Percentiles rank a stretch among this genome's conserved stretches.
These are phyloP conservation scores for Pteronotus mesoamericanus DNA, from an alignment of 2,797 vertebrate genomes.

Conservation along the genomic window DNA sequence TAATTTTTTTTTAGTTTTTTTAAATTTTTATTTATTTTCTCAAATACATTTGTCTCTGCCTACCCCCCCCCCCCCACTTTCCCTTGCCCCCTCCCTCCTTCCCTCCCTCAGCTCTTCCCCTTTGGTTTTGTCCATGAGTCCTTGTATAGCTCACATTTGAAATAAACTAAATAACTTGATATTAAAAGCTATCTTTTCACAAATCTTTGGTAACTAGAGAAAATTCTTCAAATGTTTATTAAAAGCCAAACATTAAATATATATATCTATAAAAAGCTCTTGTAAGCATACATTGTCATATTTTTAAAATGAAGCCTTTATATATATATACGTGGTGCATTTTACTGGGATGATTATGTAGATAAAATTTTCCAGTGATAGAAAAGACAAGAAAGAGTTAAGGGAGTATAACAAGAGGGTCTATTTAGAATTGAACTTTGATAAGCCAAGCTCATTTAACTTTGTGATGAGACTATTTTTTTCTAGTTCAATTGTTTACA, in stretches of 20 bases:
- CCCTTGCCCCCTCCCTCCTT: no score
- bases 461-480: conserved; percentile 62
- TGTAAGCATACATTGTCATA: background rate
- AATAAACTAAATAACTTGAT: conserved; percentile 70
- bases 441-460: conserved; percentile 54
- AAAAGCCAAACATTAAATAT: background rate
- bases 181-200: conserved; percentile 67
- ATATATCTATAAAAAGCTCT: conserved; percentile 2
- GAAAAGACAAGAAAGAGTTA: conserved; percentile 8
- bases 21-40: no score
- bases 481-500: conserved; percentile 70
- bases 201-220: background rate
- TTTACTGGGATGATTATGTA: background rate
- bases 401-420: background rate
- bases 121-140: no score
- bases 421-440: conserved; percentile 30
- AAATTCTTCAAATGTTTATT: background rate
- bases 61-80: no score
- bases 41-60: no score
- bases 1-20: no score
- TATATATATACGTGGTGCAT: background rate
- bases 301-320: conserved; percentile 31
- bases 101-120: no score
- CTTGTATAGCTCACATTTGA: conserved; percentile 59
- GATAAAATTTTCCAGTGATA: conserved; percentile 29